phyloP scores from a whole-genome alignment of 2,888 invertebrate species.

The Heteropelma amictum region DNA sequence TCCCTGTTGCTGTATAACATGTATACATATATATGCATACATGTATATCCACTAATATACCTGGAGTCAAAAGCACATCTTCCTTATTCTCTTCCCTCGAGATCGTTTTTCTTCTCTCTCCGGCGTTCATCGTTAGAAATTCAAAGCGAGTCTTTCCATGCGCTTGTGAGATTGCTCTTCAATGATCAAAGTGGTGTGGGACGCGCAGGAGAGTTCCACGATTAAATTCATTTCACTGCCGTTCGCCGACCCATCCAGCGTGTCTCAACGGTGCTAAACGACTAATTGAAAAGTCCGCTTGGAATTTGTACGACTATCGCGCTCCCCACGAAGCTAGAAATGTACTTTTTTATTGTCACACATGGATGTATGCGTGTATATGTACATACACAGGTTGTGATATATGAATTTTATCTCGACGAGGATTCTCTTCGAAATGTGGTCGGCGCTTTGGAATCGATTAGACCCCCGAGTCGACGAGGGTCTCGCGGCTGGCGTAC shows the following conservation, averaged over 20 bases:
- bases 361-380: background rate
- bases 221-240: slow-evolving; percentile 12
- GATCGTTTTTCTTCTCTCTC: background rate
- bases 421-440: no score
- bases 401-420: no score
- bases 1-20: background rate
- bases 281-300: slow-evolving; percentile 49
- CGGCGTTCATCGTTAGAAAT: slow-evolving; percentile 19
- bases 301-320: slow-evolving; percentile 3
- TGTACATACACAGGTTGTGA: no score
- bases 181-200: slow-evolving; percentile 33
- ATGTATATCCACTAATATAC: background rate
- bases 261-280: slow-evolving; percentile 23
- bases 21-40: no score
- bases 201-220: background rate
- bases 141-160: slow-evolving; percentile 19
- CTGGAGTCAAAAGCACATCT: background rate
- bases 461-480: no score
- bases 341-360: no score
- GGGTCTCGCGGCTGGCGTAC: no score
- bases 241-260: background rate
- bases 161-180: slow-evolving; percentile 27
- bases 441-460: no score
- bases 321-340: slow-evolving; percentile 1
- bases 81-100: background rate